Evolutionary conservation across 2,113 vertebrate genomes (phyloP).

Genomic region (Vidua chalybeata): DNA sequence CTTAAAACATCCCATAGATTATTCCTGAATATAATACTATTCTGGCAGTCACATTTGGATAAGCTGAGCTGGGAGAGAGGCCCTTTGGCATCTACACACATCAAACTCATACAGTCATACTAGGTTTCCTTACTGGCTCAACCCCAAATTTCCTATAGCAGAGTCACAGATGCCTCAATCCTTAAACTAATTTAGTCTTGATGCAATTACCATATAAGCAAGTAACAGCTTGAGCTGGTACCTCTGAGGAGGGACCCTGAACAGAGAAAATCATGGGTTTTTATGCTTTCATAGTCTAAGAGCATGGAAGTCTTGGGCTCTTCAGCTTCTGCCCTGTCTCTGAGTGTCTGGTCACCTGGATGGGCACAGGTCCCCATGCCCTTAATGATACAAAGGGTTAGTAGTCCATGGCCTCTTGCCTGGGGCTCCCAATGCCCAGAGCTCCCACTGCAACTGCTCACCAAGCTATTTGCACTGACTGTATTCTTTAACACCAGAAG

Average conservation of each 20-base stretch:
- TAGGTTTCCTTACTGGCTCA: fast-evolving
- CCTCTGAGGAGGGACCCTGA: not conserved
- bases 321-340: fast-evolving
- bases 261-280: not conserved
- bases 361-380: not conserved
- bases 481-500: not conserved
- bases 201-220: not conserved
- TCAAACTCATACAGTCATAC: not conserved
- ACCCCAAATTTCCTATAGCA: not conserved
- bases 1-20: not conserved
- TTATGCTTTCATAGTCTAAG: not conserved
- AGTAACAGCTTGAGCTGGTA: not conserved
- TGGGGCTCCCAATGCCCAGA: not conserved
- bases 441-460: not conserved
- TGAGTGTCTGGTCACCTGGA: not conserved
- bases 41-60: not conserved
- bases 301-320: not conserved
- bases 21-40: not conserved
- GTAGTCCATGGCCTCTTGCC: fast-evolving
- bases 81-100: not conserved
- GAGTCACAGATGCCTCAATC: not conserved
- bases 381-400: not conserved
- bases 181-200: not conserved
- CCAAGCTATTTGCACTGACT: not conserved
- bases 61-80: fast-evolving